Conservation (phyloP, 2,888 invertebrate genomes). For the Melinaea menophilus region DNA sequence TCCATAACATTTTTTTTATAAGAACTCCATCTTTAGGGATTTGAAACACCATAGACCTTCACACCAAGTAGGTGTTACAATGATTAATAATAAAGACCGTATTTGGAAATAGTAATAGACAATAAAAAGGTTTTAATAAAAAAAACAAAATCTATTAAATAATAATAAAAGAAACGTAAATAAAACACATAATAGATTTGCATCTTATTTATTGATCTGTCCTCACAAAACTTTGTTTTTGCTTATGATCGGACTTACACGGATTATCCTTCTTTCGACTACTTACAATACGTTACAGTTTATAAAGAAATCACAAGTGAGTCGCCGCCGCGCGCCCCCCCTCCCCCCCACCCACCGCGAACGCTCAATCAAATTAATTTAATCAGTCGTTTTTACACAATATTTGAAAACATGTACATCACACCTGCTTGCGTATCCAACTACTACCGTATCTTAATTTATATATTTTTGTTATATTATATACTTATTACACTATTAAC, state of each 20-base stretch:
- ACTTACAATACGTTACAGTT: constrained; percentile 74
- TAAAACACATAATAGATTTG: constrained; percentile 65
- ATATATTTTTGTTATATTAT: neutral
- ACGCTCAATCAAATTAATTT: constrained; percentile 54
- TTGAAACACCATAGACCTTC: no score
- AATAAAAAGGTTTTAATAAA: neutral
- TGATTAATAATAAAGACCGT: neutral
- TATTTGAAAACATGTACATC: constrained; percentile 55
- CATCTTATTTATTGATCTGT: constrained; percentile 77
- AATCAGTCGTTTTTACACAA: constrained; percentile 70
- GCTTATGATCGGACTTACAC: constrained; percentile 71
- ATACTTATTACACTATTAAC: neutral
- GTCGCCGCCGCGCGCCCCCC: constrained; percentile 48
- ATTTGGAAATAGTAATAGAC: no score
- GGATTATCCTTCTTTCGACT: constrained; percentile 74
- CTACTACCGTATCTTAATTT: constrained; percentile 6
- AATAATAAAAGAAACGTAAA: constrained; percentile 36
- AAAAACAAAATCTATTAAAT: constrained; percentile 8
- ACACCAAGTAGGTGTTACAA: neutral
- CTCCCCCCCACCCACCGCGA: constrained; percentile 36
- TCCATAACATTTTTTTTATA: no score
- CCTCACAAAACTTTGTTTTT: constrained; percentile 70
- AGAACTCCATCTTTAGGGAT: no score
- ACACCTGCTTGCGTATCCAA: constrained; percentile 20
- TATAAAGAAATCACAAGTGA: constrained; percentile 76